phyloP scores from a whole-genome alignment of 1,140 invertebrate genomes.

The Nephotettix cincticeps region DNA sequence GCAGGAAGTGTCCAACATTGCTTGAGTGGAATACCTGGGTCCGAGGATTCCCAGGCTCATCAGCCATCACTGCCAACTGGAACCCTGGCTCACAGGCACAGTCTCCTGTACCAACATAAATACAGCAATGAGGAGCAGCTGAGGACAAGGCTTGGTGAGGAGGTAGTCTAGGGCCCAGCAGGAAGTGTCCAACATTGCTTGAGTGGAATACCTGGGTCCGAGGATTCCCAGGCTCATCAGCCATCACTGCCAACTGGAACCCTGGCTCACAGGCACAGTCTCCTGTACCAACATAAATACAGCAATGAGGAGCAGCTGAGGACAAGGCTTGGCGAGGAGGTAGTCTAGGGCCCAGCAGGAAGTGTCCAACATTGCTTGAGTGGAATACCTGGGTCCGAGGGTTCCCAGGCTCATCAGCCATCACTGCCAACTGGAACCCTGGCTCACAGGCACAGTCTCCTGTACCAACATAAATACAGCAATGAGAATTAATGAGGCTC shows the following conservation, averaged over 20 bases:
- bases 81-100: not conserved
- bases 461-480: no score
- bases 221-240: not conserved
- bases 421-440: not conserved
- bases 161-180: not conserved
- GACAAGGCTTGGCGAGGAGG: no score
- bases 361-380: not conserved
- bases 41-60: not conserved
- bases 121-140: no score
- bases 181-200: not conserved
- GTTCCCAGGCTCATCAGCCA: not conserved
- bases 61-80: not conserved
- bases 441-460: not conserved
- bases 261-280: not conserved
- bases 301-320: no score
- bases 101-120: not conserved
- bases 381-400: conserved; percentile 1
- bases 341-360: not conserved
- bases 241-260: not conserved
- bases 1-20: no score
- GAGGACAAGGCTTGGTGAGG: no score
- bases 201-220: conserved; percentile 1
- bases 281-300: no score
- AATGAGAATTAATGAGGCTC: no score
- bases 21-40: no score